Conservation (phyloP, 2,888 invertebrate genomes). For the Mongoloraphidia duomilia region DNA sequence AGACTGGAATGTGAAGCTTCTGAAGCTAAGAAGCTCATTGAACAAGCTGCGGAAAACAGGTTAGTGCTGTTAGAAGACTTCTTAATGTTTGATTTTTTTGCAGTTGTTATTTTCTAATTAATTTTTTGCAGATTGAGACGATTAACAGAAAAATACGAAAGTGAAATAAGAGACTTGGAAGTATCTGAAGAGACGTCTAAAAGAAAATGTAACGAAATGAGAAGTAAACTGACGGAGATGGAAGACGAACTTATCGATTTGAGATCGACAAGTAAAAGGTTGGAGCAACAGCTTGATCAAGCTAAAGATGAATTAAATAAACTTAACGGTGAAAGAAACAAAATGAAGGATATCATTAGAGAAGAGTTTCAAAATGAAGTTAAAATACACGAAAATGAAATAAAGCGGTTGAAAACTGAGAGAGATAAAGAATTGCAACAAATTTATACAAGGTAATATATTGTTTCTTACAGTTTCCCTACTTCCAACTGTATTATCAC, state of each 20-base stretch:
- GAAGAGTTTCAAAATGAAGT: slow-evolving; percentile 48
- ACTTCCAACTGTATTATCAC: no score
- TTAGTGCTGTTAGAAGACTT: no score
- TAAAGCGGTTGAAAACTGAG: slow-evolving; percentile 38
- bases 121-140: slow-evolving; percentile 33
- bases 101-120: not conserved
- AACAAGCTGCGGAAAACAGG: slow-evolving; percentile 42
- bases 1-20: slow-evolving; percentile 52
- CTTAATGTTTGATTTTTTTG: slow-evolving; percentile 8
- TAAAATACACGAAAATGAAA: slow-evolving; percentile 44
- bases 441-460: slow-evolving; percentile 55
- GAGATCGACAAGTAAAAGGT: slow-evolving; percentile 45
- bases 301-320: slow-evolving; percentile 43
- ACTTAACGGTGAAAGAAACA: slow-evolving; percentile 38
- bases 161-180: slow-evolving; percentile 52
- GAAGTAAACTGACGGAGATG: slow-evolving; percentile 45
- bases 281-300: slow-evolving; percentile 49
- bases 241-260: slow-evolving; percentile 45
- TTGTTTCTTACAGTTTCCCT: no score
- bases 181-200: slow-evolving; percentile 50
- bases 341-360: slow-evolving; percentile 42
- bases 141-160: slow-evolving; percentile 60
- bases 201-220: slow-evolving; percentile 48
- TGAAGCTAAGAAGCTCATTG: slow-evolving; percentile 40
- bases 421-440: slow-evolving; percentile 65